These are phyloP conservation scores for Limnodromus scolopaceus DNA, from an alignment of 2,797 vertebrate species.

Conservation along the genomic window DNA sequence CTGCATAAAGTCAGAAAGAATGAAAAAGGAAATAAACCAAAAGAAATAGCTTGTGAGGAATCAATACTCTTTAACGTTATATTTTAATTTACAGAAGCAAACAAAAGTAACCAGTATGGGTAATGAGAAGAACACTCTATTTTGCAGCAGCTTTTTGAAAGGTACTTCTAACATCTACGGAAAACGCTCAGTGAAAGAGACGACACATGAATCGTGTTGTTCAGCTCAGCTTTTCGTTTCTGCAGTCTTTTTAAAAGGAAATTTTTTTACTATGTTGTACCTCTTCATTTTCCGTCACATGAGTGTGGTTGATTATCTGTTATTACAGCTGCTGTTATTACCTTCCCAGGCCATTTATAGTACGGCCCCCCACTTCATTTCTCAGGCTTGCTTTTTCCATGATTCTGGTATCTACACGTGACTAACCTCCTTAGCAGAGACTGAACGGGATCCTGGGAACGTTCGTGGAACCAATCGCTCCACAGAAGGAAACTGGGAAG, in stretches of 20 bases:
- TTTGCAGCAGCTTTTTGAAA: not conserved
- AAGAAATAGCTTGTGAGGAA: accelerated
- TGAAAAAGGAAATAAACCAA: not conserved
- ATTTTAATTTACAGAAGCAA: not conserved
- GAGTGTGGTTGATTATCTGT: not conserved
- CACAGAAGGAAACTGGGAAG: not conserved
- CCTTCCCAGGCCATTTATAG: not conserved
- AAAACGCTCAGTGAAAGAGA: not conserved
- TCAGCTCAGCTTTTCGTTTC: not conserved
- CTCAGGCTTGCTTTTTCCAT: not conserved
- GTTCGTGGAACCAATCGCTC: not conserved
- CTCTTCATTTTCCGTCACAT: not conserved
- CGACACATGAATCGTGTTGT: not conserved
- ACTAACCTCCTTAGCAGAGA: not conserved
- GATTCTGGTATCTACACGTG: not conserved
- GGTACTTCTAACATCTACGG: not conserved
- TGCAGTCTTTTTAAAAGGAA: not conserved
- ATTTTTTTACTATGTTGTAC: not conserved
- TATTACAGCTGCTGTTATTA: constrained; percentile 2
- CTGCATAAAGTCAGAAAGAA: not conserved
- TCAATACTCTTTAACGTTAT: not conserved
- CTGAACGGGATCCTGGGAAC: not conserved
- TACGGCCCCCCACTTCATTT: not conserved
- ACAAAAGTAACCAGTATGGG: not conserved
- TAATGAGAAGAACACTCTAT: not conserved